A percentile compares a stretch with the other conserved stretches of the same genome.
These are phyloP conservation scores for Lepus europaeus DNA, from an alignment of 2,113 vertebrate species.

Conservation along the genomic window DNA sequence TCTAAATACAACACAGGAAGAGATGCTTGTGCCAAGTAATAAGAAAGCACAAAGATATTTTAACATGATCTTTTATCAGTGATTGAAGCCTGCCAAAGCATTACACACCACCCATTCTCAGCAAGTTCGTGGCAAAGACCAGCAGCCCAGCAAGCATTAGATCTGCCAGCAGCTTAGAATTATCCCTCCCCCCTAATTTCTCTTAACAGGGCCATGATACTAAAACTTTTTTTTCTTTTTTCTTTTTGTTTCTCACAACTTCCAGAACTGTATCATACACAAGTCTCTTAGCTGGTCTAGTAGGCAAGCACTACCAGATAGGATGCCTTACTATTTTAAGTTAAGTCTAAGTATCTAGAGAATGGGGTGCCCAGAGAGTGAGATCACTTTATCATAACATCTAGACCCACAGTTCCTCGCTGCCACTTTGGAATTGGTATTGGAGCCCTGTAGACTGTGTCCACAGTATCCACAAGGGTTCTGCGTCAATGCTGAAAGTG, in stretches of 20 bases:
- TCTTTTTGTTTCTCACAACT: not conserved
- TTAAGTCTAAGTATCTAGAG: not conserved
- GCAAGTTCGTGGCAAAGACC: conserved; percentile 74
- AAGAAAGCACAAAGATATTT: conserved; percentile 79
- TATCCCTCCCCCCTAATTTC: not conserved
- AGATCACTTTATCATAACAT: too few relatives aligned
- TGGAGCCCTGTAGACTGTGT: not conserved
- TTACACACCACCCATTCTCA: conserved; percentile 68
- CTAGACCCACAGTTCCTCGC: not conserved
- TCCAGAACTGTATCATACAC: not conserved
- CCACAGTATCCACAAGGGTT: not conserved
- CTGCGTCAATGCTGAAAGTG: fast-evolving
- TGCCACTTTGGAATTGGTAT: not conserved
- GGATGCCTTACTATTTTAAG: not conserved
- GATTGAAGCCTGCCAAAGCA: conserved; percentile 82
- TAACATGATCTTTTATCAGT: conserved; percentile 84
- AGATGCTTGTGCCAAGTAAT: conserved; percentile 80
- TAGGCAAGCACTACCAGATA: not conserved
- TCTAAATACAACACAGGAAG: conserved; percentile 86
- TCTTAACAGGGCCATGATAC: not conserved
- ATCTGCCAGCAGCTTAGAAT: conserved; percentile 64
- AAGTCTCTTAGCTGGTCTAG: not conserved
- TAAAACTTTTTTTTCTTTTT: not conserved
- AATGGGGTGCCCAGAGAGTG: not conserved
- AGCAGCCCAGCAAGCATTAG: conserved; percentile 76